Base-by-base conservation (phyloP, 2,797 vertebrate genomes). In the Thaleichthys pacificus region DNA sequence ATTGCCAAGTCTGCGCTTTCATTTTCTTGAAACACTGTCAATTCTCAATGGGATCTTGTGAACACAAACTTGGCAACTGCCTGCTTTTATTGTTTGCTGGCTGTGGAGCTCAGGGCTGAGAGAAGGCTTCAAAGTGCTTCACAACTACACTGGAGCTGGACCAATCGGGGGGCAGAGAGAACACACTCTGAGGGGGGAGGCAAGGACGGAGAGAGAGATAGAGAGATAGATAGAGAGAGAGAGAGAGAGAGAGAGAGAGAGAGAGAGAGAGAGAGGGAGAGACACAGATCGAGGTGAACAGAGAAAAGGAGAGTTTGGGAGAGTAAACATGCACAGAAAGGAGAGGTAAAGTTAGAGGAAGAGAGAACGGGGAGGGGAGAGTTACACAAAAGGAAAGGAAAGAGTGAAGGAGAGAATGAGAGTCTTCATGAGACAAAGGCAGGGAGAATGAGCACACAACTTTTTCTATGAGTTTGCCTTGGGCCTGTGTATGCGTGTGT, bases 221-320 rank as follows among this genome's bases (percentile, higher is more conserved):
- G 24, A 2, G 21, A 30, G 66, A 12, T 47, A 21, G 61, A 51
- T 47, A 4, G 26, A 54, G 70, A 28, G 61, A 64, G 61, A 21
- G 72, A n/a, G 68, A n/a, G 35, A 22, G 38, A 62, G 28, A 69
- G 54, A 68, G 28, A 8, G 64, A 2, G 61, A 67, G 6, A 32
- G 24, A 72, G 71, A 8, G 28, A 3, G 6, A 4, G 5, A 5
- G 32, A 56, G 3, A 1, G 9, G 24, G 32, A 24, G 54, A 38
- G 9, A 66, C 22, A 57, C 5, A 57, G 15, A 60, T 47, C 47
- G 21, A n/a, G 12, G 19, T 51, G 24, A n/a, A 28, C 30, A 4
- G 32, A 24, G 54, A 38, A 32, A n/a, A 7, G 5, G 11, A 6
- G 49, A 9, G 49, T 6, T 19, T 2, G 15, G 24, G n/a, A 42